Evolutionary conservation across 2,797 vertebrate species (phyloP).

Genomic region (Acanthurus tractus): DNA sequence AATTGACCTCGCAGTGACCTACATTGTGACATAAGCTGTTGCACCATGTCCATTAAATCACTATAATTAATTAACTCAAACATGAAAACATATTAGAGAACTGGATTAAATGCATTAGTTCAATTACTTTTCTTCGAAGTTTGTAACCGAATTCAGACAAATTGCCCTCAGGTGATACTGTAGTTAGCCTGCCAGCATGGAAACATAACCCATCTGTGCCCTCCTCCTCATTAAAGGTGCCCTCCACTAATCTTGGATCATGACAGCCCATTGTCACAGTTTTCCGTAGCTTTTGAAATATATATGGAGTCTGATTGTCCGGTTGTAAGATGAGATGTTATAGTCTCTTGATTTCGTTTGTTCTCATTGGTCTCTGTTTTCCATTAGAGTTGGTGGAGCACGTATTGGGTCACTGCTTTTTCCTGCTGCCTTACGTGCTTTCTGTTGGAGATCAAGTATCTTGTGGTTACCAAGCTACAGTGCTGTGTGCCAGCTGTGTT

Average conservation of each 20-base stretch:
- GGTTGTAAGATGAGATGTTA: constrained; percentile 75
- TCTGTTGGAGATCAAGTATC: constrained; percentile 66
- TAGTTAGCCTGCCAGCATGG: constrained; percentile 35
- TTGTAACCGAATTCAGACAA: constrained; percentile 58
- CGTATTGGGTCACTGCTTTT: constrained; percentile 56
- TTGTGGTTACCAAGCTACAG: constrained; percentile 32
- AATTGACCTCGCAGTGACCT: background rate
- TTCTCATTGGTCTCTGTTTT: constrained; percentile 67
- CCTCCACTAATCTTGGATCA: constrained; percentile 76
- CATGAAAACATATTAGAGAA: background rate
- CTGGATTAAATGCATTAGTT: constrained; percentile 15
- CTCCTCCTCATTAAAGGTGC: constrained; percentile 65
- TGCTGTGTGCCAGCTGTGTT: constrained; percentile 37
- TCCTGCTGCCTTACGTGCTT: constrained; percentile 58
- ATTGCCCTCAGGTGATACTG: constrained; percentile 52
- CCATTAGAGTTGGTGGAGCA: constrained; percentile 46
- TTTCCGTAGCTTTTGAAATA: constrained; percentile 83
- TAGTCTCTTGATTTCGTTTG: constrained; percentile 69
- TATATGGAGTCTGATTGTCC: constrained; percentile 81
- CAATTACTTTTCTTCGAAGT: constrained; percentile 40
- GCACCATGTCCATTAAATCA: background rate
- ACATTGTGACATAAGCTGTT: background rate
- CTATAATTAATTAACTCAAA: background rate
- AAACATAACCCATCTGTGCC: constrained; percentile 52
- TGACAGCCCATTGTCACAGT: constrained; percentile 73